Evolutionary conservation across 2,888 invertebrate genomes (phyloP).

Genomic region (Apeira syringaria): DNA sequence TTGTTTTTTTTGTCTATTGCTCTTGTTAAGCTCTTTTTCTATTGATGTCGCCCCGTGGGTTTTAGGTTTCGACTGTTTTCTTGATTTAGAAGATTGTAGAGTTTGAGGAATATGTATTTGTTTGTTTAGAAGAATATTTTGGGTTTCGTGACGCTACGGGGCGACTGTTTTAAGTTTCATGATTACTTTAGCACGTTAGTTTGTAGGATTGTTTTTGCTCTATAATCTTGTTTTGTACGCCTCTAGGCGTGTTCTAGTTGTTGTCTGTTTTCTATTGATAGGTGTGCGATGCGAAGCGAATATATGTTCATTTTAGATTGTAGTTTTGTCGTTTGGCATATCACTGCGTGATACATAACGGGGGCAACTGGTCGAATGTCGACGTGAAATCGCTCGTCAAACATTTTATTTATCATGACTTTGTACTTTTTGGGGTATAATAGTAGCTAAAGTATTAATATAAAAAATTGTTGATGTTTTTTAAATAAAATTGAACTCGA

Average conservation of each 20-base stretch:
- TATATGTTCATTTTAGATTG: conserved; percentile 33
- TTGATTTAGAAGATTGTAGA: conserved; percentile 36
- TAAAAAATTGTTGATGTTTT: conserved; percentile 34
- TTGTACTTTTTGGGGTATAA: conserved; percentile 31
- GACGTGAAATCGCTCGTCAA: conserved; percentile 20
- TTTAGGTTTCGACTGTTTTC: conserved; percentile 52
- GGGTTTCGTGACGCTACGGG: conserved; percentile 56
- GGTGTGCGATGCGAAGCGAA: conserved; percentile 33
- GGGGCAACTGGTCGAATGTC: conserved; percentile 44
- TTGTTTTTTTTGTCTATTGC: conserved; percentile 39
- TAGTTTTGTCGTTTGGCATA: conserved; percentile 63
- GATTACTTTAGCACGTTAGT: conserved; percentile 49
- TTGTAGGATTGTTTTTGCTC: conserved; percentile 66
- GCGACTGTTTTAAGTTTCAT: conserved; percentile 38
- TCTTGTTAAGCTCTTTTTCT: conserved; percentile 43
- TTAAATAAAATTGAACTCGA: conserved; percentile 29
- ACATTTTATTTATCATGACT: conserved; percentile 27
- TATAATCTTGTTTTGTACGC: conserved; percentile 34
- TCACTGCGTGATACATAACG: conserved; percentile 61
- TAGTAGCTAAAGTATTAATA: conserved; percentile 33
- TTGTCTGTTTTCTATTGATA: conserved; percentile 54
- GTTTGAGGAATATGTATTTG: conserved; percentile 59
- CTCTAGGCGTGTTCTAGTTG: conserved; percentile 52
- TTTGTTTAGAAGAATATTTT: conserved; percentile 60
- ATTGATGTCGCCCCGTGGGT: conserved; percentile 49